phyloP scores from a whole-genome alignment of 2,113 vertebrate species.

The Morphnarchus princeps region DNA sequence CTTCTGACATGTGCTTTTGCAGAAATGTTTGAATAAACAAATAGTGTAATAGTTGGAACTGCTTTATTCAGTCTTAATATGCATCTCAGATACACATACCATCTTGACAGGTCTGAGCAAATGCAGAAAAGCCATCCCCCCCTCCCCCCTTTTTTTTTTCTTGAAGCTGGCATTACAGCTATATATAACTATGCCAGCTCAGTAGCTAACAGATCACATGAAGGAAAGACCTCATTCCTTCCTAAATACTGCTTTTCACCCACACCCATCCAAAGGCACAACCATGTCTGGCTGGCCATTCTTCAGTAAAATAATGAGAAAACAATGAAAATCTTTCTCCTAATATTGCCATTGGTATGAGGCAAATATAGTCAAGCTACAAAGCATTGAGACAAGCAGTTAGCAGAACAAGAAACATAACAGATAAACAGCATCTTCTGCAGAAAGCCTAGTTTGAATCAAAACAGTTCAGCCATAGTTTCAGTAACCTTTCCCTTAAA shows the following conservation, averaged over 20 bases:
- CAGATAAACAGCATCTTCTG: not conserved
- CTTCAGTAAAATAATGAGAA: not conserved
- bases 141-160: too few relatives aligned
- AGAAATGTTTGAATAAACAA: not conserved
- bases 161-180: not conserved
- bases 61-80: not conserved
- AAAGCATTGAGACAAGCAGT: not conserved
- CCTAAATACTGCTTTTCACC: not conserved
- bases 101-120: not conserved
- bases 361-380: not conserved
- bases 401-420: not conserved
- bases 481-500: not conserved
- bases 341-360: not conserved
- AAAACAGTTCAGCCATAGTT: not conserved
- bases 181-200: not conserved
- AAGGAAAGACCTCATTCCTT: not conserved
- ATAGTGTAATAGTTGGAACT: not conserved
- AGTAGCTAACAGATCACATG: not conserved
- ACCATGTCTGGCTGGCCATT: not conserved
- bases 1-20: not conserved
- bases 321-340: not conserved
- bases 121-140: rapidly evolving
- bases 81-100: not conserved
- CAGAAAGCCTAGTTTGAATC: not conserved
- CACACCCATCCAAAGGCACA: not conserved